Evolutionary conservation across 2,113 vertebrate species (phyloP).

Genomic region (Pelecanoides urinatrix): DNA sequence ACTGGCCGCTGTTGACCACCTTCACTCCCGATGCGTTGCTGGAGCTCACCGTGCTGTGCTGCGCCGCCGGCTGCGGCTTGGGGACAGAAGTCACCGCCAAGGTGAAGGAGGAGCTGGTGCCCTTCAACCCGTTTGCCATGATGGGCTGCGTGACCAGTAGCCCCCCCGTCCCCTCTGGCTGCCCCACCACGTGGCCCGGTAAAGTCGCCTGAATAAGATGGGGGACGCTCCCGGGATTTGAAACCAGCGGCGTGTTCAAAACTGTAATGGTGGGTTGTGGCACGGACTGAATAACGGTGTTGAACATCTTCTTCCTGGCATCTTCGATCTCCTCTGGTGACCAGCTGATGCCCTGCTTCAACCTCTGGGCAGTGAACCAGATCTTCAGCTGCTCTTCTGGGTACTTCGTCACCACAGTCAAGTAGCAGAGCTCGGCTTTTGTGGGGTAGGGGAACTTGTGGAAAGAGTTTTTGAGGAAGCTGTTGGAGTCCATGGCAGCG

Average conservation of each 20-base stretch:
- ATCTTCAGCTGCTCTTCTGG: constrained; percentile 99
- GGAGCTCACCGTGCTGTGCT: constrained; percentile 81
- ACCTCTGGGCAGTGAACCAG: constrained; percentile 97
- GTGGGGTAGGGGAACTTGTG: constrained; percentile 98
- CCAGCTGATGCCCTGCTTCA: constrained; percentile 99
- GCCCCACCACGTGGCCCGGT: constrained; percentile 84
- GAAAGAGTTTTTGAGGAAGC: constrained; percentile 96
- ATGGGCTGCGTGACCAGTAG: constrained; percentile 92
- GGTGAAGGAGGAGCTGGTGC: constrained; percentile 84
- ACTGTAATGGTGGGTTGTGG: constrained; percentile 89
- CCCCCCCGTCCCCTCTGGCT: constrained; percentile 80
- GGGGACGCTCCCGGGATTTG: constrained; percentile 80
- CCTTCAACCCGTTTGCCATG: constrained; percentile 89
- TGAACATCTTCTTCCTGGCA: constrained; percentile 98
- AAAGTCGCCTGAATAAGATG: constrained; percentile 85
- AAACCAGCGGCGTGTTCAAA: constrained; percentile 86
- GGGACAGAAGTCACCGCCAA: constrained; percentile 82
- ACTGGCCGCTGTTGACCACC: constrained; percentile 75
- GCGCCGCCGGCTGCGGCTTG: constrained; percentile 76
- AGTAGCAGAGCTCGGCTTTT: constrained; percentile 96
- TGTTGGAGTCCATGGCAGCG: constrained; percentile 94
- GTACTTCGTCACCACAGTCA: constrained; percentile 97
- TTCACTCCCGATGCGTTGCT: constrained; percentile 67
- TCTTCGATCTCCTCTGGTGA: constrained; percentile 99
- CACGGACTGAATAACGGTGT: constrained; percentile 93